Percentiles rank a stretch among this genome's conserved stretches.
phyloP scores from a whole-genome alignment of 2,797 vertebrate genomes.

The Danio choprae region DNA sequence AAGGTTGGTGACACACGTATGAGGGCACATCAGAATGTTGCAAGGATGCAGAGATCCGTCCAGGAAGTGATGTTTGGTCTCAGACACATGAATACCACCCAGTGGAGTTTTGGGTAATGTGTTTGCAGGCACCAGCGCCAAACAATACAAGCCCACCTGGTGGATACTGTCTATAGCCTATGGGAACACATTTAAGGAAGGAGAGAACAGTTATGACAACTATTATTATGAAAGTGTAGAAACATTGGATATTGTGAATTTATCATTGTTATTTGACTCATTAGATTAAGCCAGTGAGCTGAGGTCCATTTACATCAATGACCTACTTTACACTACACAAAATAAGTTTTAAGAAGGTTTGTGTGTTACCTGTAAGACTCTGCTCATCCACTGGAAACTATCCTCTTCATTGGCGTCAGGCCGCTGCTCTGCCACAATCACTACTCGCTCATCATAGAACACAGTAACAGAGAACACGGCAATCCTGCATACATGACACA shows the following conservation, averaged over 20 bases:
- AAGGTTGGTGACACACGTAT: conserved; percentile 97
- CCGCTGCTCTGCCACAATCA: conserved; percentile 95
- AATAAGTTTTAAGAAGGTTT: not conserved
- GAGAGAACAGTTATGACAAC: not conserved
- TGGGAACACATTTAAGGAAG: conserved; percentile 17
- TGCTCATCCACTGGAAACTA: conserved; percentile 99
- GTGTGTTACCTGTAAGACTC: conserved; percentile 87
- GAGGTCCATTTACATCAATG: not conserved
- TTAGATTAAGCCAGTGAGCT: not conserved
- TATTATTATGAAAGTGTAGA: not conserved
- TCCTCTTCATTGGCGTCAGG: conserved; percentile 96
- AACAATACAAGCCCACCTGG: conserved; percentile 97
- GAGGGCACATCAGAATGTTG: conserved; percentile 98
- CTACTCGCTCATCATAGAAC: conserved; percentile 97
- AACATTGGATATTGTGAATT: conserved; percentile 6
- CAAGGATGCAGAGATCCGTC: conserved; percentile 96
- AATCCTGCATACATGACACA: conserved; percentile 78
- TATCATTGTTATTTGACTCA: conserved; percentile 22
- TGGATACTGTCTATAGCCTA: conserved; percentile 98
- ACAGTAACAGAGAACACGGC: conserved; percentile 96
- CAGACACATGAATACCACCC: conserved; percentile 95
- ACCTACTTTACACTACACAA: not conserved
- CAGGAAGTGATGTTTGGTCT: conserved; percentile 96
- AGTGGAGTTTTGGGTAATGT: conserved; percentile 96
- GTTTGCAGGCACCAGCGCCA: conserved; percentile 97